Base-by-base conservation (phyloP, 2,888 invertebrate species). In the Cacoxenus indagator region DNA sequence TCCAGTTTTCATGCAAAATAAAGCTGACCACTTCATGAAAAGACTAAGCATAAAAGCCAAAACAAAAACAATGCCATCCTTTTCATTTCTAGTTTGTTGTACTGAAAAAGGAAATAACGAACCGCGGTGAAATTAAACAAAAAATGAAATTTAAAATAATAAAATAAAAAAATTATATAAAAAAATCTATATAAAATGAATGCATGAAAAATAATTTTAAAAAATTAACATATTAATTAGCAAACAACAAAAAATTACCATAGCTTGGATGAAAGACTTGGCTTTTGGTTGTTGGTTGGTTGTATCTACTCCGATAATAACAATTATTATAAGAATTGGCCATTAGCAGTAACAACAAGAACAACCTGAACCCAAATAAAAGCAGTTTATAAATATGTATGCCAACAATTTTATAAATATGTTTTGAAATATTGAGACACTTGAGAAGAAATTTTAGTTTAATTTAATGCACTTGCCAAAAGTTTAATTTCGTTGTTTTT, bases 61-160 rank as follows among this genome's bases (percentile, higher is more conserved):
- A 55, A n/a, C 55, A 55, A 55, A 55, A 45, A 62, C n/a, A 62
- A 51, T 22, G 22, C 68, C 67, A 75, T 72, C 74, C n/a, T 45
- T 46, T 17, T 43, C 55, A 11, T 51, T 75, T 76, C 78, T 82
- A 69, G 51, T 27, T 74, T 71, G 80, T 72, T 82, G 68, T 74
- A 74, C 48, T 70, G 70, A 77, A 70, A 62, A 75, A 70, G 76
- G 80, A 59, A 75, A 70, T 76, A 78, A 80, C 74, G 76, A 79
- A 76, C 76, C 78, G 71, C 80, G 78, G 76, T 73, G 73, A 78
- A 70, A 75, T 48, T 73, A 71, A 70, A 78, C 79, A 78, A 76
- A 70, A 76, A 73, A 69, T 1, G 75, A 79, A 73, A 68, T 68
- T 73, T 46, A 81, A 75, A 81, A 81, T 75, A 71, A 64, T 8